These are phyloP conservation scores for Platalea minor DNA, from an alignment of 2,797 vertebrate genomes.

Conservation along the genomic window DNA sequence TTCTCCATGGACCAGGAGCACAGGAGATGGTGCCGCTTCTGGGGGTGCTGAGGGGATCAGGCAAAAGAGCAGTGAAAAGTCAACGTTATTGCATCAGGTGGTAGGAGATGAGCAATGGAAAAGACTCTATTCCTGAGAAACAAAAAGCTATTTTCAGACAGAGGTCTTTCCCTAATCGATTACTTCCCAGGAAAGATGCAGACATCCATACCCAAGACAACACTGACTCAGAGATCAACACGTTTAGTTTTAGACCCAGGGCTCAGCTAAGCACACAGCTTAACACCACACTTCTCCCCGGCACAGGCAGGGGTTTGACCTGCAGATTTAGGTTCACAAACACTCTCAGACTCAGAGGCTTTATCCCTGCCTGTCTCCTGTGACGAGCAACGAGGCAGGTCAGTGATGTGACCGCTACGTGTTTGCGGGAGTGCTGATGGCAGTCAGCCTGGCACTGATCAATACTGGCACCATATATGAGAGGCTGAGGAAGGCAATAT, in stretches of 20 bases:
- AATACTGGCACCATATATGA: neutral
- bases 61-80: neutral
- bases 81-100: neutral
- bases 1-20: neutral
- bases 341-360: neutral
- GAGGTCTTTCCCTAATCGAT: neutral
- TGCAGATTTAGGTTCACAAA: neutral
- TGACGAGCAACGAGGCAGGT: neutral
- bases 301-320: neutral
- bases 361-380: neutral
- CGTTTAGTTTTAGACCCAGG: neutral
- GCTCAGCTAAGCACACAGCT: neutral
- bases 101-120: neutral
- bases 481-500: neutral
- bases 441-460: fast-evolving
- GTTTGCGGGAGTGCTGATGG: neutral
- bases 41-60: too few relatives aligned
- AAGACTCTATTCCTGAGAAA: neutral
- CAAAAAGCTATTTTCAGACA: neutral
- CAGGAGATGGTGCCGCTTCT: neutral
- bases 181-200: neutral
- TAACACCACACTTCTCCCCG: fast-evolving
- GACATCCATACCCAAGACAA: neutral
- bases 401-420: fast-evolving
- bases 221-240: neutral